Evolutionary conservation across 2,888 invertebrate genomes (phyloP), one percentile per base, ranked within the genome.

Genomic region (Hyalella azteca): DNA sequence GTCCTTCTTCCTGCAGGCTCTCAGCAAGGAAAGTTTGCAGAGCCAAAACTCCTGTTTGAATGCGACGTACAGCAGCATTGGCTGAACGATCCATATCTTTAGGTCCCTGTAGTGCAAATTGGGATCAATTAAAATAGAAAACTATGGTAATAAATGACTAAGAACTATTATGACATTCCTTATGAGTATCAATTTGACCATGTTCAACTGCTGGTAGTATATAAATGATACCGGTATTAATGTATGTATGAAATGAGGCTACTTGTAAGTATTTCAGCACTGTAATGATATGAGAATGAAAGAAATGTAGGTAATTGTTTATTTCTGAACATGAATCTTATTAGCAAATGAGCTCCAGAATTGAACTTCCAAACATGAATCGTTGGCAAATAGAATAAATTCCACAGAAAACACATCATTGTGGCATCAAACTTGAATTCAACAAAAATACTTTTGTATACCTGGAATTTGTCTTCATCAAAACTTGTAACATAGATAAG

Each of bases 21-120:
- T 97, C 95, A 0, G 95, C 95, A 83, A 94, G 93, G 85, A 97
- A 89, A 81, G 93, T 91, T 89, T 97, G 97, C 82, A 97, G 91
- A 77, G 97, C 89, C 86, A 93, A 92, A 15, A 93, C 91, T 73
- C 93, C 93, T 7, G 95, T 88, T 79, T 91, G 90, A 86, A 97
- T 94, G 86, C 94, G 91, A 48, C 91, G 89, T 85, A 93, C 92
- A 26, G 94, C 95, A 88, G 92, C 78, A 92, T 87, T 92, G 29
- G 92, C 89, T 2, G 92, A 91, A 86, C 91, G 91, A 85, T 93
- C 91, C 84, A 91, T 89, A 45, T 90, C 89, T 26, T 89, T 88
- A 0, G 93, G 92, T 82, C 92, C 90, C 89, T 94, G 93, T 13
- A 29, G n/a, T n/a, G n/a, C n/a, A n/a, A n/a, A n/a, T n/a, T n/a